phyloP scores from a whole-genome alignment of 2,113 vertebrate species.

The Rhizomys pruinosus region DNA sequence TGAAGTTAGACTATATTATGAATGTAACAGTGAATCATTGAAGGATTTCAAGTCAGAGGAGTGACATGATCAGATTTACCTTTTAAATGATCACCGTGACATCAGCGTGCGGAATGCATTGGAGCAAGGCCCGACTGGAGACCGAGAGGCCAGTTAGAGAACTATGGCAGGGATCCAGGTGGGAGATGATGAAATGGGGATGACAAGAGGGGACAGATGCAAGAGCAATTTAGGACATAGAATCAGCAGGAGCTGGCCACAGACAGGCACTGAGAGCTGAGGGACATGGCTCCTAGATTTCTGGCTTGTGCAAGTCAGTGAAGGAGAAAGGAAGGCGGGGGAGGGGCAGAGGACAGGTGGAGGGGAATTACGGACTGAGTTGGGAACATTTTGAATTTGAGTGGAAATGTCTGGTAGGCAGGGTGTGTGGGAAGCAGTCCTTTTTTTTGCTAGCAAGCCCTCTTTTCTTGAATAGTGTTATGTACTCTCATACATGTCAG shows the following conservation, averaged over 20 bases:
- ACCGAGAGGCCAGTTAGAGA: conserved; percentile 54
- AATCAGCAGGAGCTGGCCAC: conserved; percentile 67
- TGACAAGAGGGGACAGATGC: conserved; percentile 73
- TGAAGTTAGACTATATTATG: conserved; percentile 50
- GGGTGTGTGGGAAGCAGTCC: not conserved
- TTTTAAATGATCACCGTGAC: conserved; percentile 72
- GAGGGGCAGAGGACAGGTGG: not conserved
- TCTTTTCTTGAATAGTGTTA: not conserved
- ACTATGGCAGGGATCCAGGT: conserved; percentile 73
- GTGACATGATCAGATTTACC: conserved; percentile 79
- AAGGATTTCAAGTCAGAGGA: conserved; percentile 70
- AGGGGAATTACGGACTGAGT: not conserved
- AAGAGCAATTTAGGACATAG: conserved; percentile 74
- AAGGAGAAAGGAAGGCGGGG: not conserved
- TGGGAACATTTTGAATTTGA: not conserved
- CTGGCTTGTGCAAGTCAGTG: not conserved
- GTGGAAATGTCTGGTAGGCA: not conserved
- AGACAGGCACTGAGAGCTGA: not conserved
- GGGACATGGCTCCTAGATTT: conserved; percentile 28
- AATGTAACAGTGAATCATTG: conserved; percentile 69
- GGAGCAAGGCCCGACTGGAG: conserved; percentile 69
- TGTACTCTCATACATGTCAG: not conserved
- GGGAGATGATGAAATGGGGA: conserved; percentile 71
- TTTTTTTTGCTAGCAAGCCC: not conserved
- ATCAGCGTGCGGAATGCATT: conserved; percentile 56